Evolutionary conservation across 92 coral and sea anemone genomes (phyloP), one percentile per base, ranked within the genome.

Genomic region (Porites evermanni): DNA sequence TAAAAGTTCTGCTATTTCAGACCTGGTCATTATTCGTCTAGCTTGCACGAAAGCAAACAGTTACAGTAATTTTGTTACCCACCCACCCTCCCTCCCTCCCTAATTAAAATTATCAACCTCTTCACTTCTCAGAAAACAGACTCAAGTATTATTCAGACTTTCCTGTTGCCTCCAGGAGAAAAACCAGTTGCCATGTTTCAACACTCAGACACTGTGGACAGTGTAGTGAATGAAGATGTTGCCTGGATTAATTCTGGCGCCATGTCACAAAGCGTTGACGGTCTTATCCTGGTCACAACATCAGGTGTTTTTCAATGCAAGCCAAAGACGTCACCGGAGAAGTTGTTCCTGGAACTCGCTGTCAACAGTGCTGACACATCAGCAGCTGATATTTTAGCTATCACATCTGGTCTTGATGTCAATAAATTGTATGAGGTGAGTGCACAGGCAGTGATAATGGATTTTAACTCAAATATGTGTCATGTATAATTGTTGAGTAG

Each of bases 301-400:
- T 89, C 95, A 70, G 99, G 90, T 16, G 90, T 97, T 3, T 97
- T 93, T 53, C 93, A 91, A 74, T 93, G 98, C 81, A 79, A 96
- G 79, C 98, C 98, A 84, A 95, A 94, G 74, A 87, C 92, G 18
- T 97, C 95, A 70, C 99, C 99, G 19, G 99, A 97, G 75, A 93
- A 95, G 64, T 84, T 97, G 72, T 97, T 97, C 87, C 94, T 97
- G 70, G 98, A 97, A 60, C 93, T 97, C 16, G 99, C 99, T 10
- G 94, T 97, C 44, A 92, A 95, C 78, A 95, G 91, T 74, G 81
- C 89, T 14, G 98, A 97, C 85, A 95, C 94, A 16, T 85, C 92
- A n/a, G 96, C 98, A 24, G 99, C 99, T n/a, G 99, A 97, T 79
- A 87, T 95, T 18, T 75, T 97, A 80, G 99, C 99, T 12, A 97